Conservation (phyloP, 35 echinoderm and acorn worm species). For the Heliocidaris erythrogramma region DNA sequence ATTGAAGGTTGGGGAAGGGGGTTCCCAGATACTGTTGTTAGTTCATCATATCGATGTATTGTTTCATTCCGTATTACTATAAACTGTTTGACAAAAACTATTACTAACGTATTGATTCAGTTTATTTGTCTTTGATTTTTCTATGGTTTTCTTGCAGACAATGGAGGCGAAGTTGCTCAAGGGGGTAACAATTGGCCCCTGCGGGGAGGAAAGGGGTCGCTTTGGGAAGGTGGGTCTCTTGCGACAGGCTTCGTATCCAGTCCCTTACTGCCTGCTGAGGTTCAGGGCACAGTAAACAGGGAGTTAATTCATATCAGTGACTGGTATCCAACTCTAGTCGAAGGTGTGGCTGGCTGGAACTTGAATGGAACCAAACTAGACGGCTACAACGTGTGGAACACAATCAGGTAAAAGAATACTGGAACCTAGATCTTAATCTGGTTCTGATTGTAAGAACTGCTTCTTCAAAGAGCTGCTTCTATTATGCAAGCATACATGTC, state of each 20-base stretch:
- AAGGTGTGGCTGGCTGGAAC: conserved; percentile 56
- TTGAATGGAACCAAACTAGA: conserved; percentile 53
- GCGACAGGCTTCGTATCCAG: conserved; percentile 64
- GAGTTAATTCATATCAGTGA: conserved; percentile 77
- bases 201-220: conserved; percentile 65
- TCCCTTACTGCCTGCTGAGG: conserved; percentile 48
- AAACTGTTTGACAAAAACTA: no score
- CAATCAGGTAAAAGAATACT: conserved; percentile 52
- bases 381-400: conserved; percentile 65
- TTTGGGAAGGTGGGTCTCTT: conserved; percentile 78
- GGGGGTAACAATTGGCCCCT: conserved; percentile 81
- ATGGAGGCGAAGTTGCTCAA: conserved; percentile 65
- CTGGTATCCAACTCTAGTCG: conserved; percentile 76
- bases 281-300: conserved; percentile 53
- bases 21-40: no score
- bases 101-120: no score
- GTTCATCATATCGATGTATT: no score
- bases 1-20: no score
- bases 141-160: conserved; percentile 45
- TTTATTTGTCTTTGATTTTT: no score
- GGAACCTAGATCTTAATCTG: background rate
- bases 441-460: no score
- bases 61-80: no score
- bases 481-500: no score
- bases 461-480: no score